phyloP scores from a whole-genome alignment of 2,113 vertebrate species.

The Dolichotis patagonum region DNA sequence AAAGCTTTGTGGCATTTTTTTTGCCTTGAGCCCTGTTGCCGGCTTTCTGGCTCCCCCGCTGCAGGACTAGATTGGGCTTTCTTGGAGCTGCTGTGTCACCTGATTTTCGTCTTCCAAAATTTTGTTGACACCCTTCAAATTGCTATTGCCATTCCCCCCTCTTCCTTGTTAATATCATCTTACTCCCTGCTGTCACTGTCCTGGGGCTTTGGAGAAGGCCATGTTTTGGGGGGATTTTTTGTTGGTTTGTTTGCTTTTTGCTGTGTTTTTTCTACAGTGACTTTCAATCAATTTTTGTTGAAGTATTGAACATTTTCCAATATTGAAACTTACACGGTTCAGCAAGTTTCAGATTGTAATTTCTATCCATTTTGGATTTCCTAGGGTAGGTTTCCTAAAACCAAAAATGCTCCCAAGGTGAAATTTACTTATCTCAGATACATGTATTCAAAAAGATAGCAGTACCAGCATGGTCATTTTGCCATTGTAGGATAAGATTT shows the following conservation, averaged over 20 bases:
- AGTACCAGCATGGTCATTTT: background rate
- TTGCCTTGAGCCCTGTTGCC: background rate
- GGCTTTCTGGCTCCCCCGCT: background rate
- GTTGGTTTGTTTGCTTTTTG: no score
- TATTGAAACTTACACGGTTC: background rate
- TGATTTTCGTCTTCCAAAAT: slow-evolving; percentile 26
- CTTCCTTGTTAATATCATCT: background rate
- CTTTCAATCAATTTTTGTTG: background rate
- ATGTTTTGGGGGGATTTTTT: no score
- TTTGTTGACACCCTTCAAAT: background rate
- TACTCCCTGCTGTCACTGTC: background rate
- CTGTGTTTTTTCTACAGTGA: background rate
- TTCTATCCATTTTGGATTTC: background rate
- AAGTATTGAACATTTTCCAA: background rate
- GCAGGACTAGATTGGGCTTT: background rate
- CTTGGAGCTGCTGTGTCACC: background rate
- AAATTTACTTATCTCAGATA: background rate
- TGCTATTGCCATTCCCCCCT: background rate
- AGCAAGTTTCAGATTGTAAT: background rate
- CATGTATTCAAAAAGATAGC: background rate
- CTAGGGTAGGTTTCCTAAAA: background rate
- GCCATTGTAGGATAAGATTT: background rate
- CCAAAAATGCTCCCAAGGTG: background rate
- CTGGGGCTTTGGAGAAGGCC: background rate
- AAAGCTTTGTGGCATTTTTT: background rate